Evolutionary conservation across 1,140 invertebrate species (phyloP).

Genomic region (Drosophila orena): DNA sequence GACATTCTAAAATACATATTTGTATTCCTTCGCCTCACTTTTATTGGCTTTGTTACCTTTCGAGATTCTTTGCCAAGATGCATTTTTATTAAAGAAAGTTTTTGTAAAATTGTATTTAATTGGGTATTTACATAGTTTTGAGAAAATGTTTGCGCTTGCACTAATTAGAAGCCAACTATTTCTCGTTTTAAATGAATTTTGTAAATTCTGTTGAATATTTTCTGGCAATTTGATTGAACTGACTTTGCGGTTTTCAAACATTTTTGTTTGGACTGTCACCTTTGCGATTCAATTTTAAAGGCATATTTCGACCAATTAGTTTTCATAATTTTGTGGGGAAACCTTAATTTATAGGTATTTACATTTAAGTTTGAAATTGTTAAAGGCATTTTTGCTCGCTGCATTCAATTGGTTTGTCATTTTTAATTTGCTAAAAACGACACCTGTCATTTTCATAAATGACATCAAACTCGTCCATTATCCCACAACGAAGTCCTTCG

Average conservation of each 20-base stretch:
- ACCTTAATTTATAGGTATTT: neutral
- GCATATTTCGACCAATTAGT: slow-evolving; percentile 9
- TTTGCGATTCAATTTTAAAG: neutral
- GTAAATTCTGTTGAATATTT: neutral
- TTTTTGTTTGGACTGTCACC: neutral
- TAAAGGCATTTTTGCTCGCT: neutral
- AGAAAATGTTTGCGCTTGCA: neutral
- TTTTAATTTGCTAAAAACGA: neutral
- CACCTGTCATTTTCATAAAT: neutral
- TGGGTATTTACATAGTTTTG: too few species aligned
- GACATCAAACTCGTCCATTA: neutral
- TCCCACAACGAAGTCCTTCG: neutral
- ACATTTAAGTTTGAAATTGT: too few species aligned
- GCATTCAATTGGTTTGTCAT: neutral
- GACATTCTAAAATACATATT: neutral
- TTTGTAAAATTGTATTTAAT: too few species aligned
- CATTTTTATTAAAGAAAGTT: too few species aligned
- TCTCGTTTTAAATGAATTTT: neutral
- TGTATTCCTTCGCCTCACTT: too few species aligned
- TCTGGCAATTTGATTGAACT: neutral
- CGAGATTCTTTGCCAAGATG: too few species aligned
- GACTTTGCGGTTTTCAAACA: neutral
- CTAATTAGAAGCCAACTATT: neutral
- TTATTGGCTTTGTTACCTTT: too few species aligned
- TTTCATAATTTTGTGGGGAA: neutral